Conservation (phyloP, 2,888 invertebrate species). For the Agapostemon virescens region DNA sequence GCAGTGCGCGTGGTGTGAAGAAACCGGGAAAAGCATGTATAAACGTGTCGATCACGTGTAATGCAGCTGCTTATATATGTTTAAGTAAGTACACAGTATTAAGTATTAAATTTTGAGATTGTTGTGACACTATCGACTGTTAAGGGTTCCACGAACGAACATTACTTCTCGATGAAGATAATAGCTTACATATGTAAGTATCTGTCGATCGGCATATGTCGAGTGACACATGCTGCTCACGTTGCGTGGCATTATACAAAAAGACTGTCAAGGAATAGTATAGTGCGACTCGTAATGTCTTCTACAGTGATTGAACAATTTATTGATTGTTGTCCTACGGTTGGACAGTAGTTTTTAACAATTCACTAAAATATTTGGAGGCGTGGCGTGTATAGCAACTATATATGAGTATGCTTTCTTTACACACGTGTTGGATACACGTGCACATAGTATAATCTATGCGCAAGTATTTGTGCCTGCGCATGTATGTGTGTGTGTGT, state of each 20-base stretch:
- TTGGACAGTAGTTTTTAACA: conserved; percentile 18
- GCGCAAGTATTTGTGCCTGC: too few relatives aligned
- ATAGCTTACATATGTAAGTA: conserved; percentile 50
- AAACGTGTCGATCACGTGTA: conserved; percentile 62
- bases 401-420: conserved; percentile 25
- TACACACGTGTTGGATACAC: conserved; percentile 33
- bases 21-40: conserved; percentile 52
- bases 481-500: conserved; percentile 24
- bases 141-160: conserved; percentile 58
- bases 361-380: conserved; percentile 19
- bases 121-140: conserved; percentile 3
- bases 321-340: background rate
- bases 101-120: background rate
- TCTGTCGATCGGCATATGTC: conserved; percentile 12
- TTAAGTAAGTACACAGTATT: conserved; percentile 48
- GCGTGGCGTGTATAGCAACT: conserved; percentile 41
- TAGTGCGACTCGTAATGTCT: too few relatives aligned
- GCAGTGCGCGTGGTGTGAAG: conserved; percentile 29
- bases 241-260: conserved; percentile 22
- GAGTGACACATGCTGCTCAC: conserved; percentile 34
- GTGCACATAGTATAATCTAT: conserved; percentile 20
- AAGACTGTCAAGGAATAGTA: background rate
- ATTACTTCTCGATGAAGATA: conserved; percentile 60
- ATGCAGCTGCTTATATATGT: conserved; percentile 35
- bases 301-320: background rate